A percentile compares a stretch with the other conserved stretches of the same genome.
These are phyloP conservation scores for Trachops cirrhosus DNA, from an alignment of 2,797 vertebrate species.

Conservation along the genomic window DNA sequence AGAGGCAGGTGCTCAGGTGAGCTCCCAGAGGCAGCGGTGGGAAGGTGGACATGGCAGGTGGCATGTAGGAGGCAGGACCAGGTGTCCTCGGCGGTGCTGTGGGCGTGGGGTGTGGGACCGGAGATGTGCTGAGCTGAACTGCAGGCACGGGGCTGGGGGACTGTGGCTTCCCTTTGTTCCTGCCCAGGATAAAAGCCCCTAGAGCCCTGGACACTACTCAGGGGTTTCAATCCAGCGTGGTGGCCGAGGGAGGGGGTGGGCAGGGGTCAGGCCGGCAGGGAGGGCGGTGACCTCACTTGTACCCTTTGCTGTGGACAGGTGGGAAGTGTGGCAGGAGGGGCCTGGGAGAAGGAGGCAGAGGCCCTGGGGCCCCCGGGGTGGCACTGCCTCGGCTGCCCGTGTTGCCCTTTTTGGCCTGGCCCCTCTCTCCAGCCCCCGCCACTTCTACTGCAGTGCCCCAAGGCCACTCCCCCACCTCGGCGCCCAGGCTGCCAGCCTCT, in stretches of 20 bases:
- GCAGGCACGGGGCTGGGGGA: not conserved
- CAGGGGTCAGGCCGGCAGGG: not conserved
- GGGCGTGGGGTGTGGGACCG: fast-evolving
- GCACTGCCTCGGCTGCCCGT: not conserved
- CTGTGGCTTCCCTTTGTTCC: not conserved
- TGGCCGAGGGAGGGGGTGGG: not conserved
- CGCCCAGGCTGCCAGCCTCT: not conserved
- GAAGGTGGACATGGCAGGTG: slow-evolving; percentile 1
- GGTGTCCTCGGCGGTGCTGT: not conserved
- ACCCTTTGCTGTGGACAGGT: not conserved
- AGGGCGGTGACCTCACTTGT: not conserved
- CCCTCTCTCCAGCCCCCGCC: not conserved
- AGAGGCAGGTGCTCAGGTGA: slow-evolving; percentile 48
- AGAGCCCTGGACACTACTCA: not conserved
- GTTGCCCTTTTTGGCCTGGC: fast-evolving
- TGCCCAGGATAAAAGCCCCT: not conserved
- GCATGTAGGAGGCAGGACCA: not conserved
- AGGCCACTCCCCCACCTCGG: too few relatives aligned
- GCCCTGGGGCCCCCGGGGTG: not conserved
- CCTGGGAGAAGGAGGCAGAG: not conserved
- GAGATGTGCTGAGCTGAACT: not conserved
- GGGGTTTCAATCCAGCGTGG: not conserved
- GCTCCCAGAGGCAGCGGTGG: not conserved
- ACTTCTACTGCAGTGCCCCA: not conserved
- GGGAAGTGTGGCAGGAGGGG: not conserved